Percentiles rank a stretch among this genome's conserved stretches.
phyloP scores from a whole-genome alignment of 2,888 invertebrate species.

The Drosophila antonietae region DNA sequence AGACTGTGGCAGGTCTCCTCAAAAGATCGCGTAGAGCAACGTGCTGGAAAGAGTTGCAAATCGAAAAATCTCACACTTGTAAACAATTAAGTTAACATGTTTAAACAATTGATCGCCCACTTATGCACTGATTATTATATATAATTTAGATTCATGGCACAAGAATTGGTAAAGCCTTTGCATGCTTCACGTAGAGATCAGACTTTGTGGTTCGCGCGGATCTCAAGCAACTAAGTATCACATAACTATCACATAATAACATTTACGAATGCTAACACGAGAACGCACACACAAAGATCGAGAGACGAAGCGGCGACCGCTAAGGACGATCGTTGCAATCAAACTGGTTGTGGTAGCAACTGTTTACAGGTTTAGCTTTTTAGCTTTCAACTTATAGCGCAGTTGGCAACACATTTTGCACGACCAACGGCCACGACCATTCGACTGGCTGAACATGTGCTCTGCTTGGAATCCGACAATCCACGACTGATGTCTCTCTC shows the following conservation, averaged over 20 bases:
- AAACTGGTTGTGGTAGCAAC: constrained; percentile 65
- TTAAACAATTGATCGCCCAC: background rate
- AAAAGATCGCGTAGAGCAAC: constrained; percentile 7
- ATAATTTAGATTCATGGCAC: constrained; percentile 8
- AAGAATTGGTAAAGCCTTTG: too few relatives aligned
- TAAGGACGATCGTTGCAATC: constrained; percentile 73
- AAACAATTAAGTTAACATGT: constrained; percentile 4
- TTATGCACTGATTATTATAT: background rate
- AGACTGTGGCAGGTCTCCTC: background rate
- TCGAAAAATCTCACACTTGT: background rate
- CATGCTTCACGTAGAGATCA: constrained; percentile 8
- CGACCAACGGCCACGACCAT: constrained; percentile 28
- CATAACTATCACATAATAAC: constrained; percentile 17
- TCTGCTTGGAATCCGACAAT: constrained; percentile 39
- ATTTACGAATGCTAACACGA: constrained; percentile 3
- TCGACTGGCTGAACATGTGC: constrained; percentile 58
- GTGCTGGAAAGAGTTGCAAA: constrained; percentile 4
- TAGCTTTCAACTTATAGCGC: constrained; percentile 28
- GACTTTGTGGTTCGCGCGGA: background rate
- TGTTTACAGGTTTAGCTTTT: constrained; percentile 11
- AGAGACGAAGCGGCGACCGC: constrained; percentile 16
- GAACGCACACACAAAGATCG: constrained; percentile 1
- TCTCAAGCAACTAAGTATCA: constrained; percentile 9
- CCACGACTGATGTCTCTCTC: constrained; percentile 19
- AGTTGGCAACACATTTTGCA: constrained; percentile 30